Evolutionary conservation across 2,888 invertebrate species (phyloP).

Genomic region (Syrista parreyssii): DNA sequence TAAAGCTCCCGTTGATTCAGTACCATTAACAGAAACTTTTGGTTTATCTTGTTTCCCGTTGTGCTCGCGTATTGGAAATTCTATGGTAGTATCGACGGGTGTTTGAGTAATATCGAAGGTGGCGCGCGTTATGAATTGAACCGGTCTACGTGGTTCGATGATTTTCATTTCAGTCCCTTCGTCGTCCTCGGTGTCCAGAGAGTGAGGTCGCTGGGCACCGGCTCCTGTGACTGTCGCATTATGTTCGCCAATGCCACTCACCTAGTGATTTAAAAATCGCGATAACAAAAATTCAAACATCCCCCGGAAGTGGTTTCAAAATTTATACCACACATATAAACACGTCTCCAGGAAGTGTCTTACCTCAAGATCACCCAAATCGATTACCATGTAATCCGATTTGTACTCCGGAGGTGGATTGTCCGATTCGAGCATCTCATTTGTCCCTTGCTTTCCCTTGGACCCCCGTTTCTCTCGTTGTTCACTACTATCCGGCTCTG

Average conservation of each 20-base stretch:
- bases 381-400: constrained; percentile 66
- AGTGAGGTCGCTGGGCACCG: constrained; percentile 51
- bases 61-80: constrained; percentile 59
- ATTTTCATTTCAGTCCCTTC: constrained; percentile 65
- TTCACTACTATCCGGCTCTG: constrained; percentile 38
- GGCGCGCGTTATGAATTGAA: constrained; percentile 57
- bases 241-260: constrained; percentile 47
- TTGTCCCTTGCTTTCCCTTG: constrained; percentile 56
- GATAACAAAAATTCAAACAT: neutral
- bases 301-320: neutral
- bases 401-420: constrained; percentile 61
- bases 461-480: constrained; percentile 45
- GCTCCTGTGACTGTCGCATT: constrained; percentile 52
- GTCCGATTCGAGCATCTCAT: constrained; percentile 64
- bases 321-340: neutral
- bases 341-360: constrained; percentile 9
- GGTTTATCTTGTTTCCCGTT: constrained; percentile 55
- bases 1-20: constrained; percentile 44
- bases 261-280: constrained; percentile 30
- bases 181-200: constrained; percentile 57
- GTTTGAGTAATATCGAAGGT: constrained; percentile 58
- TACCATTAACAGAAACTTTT: constrained; percentile 54
- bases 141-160: constrained; percentile 58
- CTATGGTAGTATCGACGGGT: constrained; percentile 58
- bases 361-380: constrained; percentile 65